Base-by-base conservation (phyloP, 2,888 invertebrate species). In the Tachina lurida region DNA sequence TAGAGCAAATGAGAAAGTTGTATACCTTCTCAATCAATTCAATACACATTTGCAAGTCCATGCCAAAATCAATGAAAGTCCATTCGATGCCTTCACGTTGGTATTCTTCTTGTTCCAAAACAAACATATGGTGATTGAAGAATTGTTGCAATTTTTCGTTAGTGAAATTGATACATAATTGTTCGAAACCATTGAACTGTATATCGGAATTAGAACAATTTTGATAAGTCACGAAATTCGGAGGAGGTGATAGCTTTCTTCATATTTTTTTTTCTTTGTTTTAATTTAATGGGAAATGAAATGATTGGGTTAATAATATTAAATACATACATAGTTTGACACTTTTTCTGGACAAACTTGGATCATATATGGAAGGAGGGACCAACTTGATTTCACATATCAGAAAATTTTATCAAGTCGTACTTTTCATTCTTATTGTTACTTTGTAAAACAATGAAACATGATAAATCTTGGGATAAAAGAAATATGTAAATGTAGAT, bases 51-150 rank as follows among this genome's bases (percentile, higher is more conserved):
- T 95, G 95, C 92, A 97, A 95, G 94, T 97, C 97, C 96, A 97
- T 96, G 94, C 97, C 97, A 94, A 97, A 97, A 95, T 97, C 97
- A 93, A 97, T 97, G 94, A 97, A 97, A 91, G 96, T 95, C 97
- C 97, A 97, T 93, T 96, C 95, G 94, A 97, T 97, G 93, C 97
- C 97, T 94, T 97, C 97, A 90, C 95, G 95, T 93, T 97, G 96
- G 94, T 97, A 97, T 93, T 97, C 97, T 94, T 97, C 97, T 95
- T 97, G 97, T 94, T 97, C 97, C 92, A 97, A 95, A 89, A 97
- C 97, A 94, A 97, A 97, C 97, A 97, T 97, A 94, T 97, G 96
- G 93, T 97, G 97, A 94, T 97, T 97, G 95, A 97, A 97, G 95
- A 97, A 97, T 94, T 97, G 97, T 94, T 97, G 97, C 91, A 97